A percentile compares a stretch with the other conserved stretches of the same genome.
Conservation (phyloP, 2,888 invertebrate genomes). For the Blomia tropicalis region DNA sequence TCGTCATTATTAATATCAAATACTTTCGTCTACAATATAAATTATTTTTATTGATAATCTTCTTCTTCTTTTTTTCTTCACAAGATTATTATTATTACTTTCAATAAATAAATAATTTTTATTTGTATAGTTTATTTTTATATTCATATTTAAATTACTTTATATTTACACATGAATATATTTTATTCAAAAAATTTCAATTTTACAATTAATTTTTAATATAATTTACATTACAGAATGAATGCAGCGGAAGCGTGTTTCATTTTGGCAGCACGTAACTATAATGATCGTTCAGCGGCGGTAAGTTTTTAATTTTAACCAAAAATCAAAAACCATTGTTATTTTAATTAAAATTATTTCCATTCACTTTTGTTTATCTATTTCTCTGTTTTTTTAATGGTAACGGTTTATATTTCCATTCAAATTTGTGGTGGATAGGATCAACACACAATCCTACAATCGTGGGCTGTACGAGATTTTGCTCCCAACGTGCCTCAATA, state of each 20-base stretch:
- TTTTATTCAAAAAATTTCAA: conserved; percentile 10
- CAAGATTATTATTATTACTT: too few relatives aligned
- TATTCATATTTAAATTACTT: conserved; percentile 1
- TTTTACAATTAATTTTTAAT: conserved; percentile 14
- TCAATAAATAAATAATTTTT: too few relatives aligned
- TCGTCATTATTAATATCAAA: too few relatives aligned
- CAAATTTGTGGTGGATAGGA: conserved; percentile 41
- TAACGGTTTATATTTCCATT: background rate
- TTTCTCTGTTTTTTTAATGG: background rate
- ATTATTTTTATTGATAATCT: too few relatives aligned
- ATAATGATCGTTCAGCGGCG: conserved; percentile 87
- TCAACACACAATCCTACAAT: conserved; percentile 59
- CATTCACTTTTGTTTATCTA: background rate
- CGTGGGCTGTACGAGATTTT: conserved; percentile 97
- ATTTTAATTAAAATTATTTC: background rate
- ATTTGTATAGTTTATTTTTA: too few relatives aligned
- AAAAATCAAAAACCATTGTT: background rate
- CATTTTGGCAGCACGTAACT: conserved; percentile 84
- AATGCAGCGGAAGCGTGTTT: conserved; percentile 95
- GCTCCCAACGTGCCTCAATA: conserved; percentile 91
- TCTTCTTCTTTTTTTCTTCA: too few relatives aligned
- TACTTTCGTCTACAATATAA: too few relatives aligned
- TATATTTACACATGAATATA: conserved; percentile 2
- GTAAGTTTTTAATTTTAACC: conserved; percentile 41
- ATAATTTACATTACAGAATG: conserved; percentile 46